Evolutionary conservation across 2,888 invertebrate species (phyloP).

Genomic region (Lochmaea crataegi): DNA sequence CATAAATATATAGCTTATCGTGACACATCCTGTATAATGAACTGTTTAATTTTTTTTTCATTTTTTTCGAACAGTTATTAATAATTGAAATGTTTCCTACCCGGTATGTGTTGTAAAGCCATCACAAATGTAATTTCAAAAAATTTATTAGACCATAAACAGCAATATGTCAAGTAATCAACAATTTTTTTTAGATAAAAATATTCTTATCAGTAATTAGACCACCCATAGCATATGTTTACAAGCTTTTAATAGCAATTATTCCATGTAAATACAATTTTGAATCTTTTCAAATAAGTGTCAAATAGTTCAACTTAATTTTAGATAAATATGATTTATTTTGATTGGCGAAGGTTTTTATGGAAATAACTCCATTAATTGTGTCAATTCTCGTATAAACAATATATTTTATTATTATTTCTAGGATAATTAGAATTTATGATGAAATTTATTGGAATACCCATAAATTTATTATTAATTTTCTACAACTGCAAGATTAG

Average conservation of each 20-base stretch:
- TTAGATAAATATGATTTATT: conserved; percentile 56
- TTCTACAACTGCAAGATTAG: neutral
- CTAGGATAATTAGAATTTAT: conserved; percentile 35
- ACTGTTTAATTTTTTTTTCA: too few species aligned
- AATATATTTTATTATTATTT: conserved; percentile 1
- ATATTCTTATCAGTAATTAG: conserved; percentile 50
- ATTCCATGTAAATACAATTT: conserved; percentile 57
- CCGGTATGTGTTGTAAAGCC: neutral
- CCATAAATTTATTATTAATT: neutral
- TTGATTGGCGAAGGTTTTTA: conserved; percentile 48
- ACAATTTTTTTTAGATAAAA: conserved; percentile 40
- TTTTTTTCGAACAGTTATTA: too few species aligned
- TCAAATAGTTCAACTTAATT: conserved; percentile 57
- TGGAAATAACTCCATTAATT: conserved; percentile 53
- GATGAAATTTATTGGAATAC: conserved; percentile 31
- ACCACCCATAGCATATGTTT: conserved; percentile 54
- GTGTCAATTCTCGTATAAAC: too few species aligned
- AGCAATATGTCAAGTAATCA: conserved; percentile 32
- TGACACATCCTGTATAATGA: too few species aligned
- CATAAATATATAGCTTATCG: too few species aligned
- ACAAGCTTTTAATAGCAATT: conserved; percentile 51
- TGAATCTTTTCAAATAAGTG: conserved; percentile 56
- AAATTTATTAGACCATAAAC: conserved; percentile 17
- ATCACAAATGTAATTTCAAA: neutral
- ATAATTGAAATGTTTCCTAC: too few species aligned